Evolutionary conservation across 1,140 invertebrate species (phyloP), one percentile per base, ranked within the genome.

Genomic region (Hycleus phaleratus): DNA sequence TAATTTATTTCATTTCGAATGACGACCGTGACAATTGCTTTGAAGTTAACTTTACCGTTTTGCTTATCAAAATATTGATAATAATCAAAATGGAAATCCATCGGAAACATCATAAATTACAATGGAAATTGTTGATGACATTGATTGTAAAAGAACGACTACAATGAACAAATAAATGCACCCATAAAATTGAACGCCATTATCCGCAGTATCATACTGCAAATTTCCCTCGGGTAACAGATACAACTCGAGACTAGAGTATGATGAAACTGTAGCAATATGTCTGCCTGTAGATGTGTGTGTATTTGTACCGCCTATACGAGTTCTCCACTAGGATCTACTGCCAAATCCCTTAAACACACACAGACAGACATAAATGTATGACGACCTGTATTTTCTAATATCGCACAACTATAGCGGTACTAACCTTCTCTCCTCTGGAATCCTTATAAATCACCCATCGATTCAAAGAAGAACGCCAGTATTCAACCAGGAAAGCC

Each of bases 401-500:
- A 56, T 56, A 25, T 48, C 48, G 46, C 18, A 43, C 25, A 10
- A 44, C 46, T 40, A n/a, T 18, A 32, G 4, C 7, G 32, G 3
- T 39, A 10, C 77, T 79, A 74, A 92, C 90, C 77, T 83, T 82
- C 64, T 83, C 81, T 48, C 88, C 88, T 65, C 78, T 79, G 4
- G 84, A 78, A 72, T 91, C 85, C 69, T 85, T 87, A 73, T 93
- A 93, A 53, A 83, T 80, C 54, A 87, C 80, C 90, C 90, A 94
- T 49, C 82, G 79, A 18, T 77, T 78, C 6, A 87, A 70, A 0
- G 81, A 75, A 10, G 82, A 75, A 8, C 90, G 74, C 85, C 85
- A 91, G 72, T 95, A 97, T 68, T 96, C 92, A 0, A 97, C 75
- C 25, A 85, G 79, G 72, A 92, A 96, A 25, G 83, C 78, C 67